Base-by-base conservation (phyloP, 2,888 invertebrate species). In the Meteorus colon region DNA sequence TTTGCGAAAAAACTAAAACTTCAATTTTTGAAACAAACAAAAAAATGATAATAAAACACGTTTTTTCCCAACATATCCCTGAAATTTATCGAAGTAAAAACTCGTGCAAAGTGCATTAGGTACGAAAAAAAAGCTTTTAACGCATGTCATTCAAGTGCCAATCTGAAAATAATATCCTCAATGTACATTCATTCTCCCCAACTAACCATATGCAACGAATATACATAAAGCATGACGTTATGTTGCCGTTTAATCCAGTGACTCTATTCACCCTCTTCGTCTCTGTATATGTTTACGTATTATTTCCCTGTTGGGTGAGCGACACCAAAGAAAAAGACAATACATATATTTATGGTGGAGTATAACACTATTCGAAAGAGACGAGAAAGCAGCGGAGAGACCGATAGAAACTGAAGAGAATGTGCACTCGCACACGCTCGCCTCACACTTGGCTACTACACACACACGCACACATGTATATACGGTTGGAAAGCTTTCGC, bases 291-390 rank as follows among this genome's bases (percentile, higher is more conserved):
- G 55, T 19, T n/a, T 55, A 6, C n/a, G 19, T 55, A 55, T 55
- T 55, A 55, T 55, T 55, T 55, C 4, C 55, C n/a, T 55, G 55
- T 55, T 55, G 19, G 8, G 19, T 31, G 31, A 77, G 80, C 81
- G 81, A 81, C 80, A 81, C 75, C 75, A 73, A 72, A 76, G 73
- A 45, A 70, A 24, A 80, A 83, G 84, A 83, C 41, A 41, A 41
- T 41, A 41, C 41, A 41, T 12, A 41, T 41, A 41, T 41, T 19
- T 55, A 19, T 8, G 55, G 8, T 2, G 83, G 84, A 81, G 82
- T 84, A 80, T 82, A 81, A 63, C 65, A 75, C 65, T 77, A 79
- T 84, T 85, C 84, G 86, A 89, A 89, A 87, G 88, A 88, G 88
- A 83, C 84, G 85, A 82, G 77, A 41, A 86, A 86, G 87, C 84